phyloP scores from a whole-genome alignment of 2,888 invertebrate species.

The Cistogaster globosa region DNA sequence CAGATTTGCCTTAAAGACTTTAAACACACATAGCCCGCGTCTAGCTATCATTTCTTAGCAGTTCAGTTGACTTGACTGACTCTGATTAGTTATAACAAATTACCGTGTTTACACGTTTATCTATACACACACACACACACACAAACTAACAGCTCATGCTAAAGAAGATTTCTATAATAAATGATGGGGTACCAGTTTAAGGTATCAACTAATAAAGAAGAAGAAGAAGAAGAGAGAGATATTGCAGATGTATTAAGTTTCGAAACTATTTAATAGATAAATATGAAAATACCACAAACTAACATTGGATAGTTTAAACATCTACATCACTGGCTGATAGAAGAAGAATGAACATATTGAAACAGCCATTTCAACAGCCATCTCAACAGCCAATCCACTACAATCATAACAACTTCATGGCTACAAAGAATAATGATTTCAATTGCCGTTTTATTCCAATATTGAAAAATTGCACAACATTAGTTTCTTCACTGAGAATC shows the following conservation, averaged over 20 bases:
- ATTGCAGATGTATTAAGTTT: conserved; percentile 17
- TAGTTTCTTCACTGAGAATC: conserved; percentile 11
- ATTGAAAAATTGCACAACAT: conserved; percentile 55
- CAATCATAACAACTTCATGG: conserved; percentile 28
- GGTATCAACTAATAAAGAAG: conserved; percentile 49
- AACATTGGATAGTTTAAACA: conserved; percentile 24
- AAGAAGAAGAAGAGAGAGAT: no score
- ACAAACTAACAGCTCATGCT: background rate
- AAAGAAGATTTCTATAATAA: conserved; percentile 12
- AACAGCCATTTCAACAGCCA: background rate
- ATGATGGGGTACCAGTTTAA: conserved; percentile 29
- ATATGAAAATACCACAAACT: conserved; percentile 14
- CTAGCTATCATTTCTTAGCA: no score
- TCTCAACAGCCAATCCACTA: background rate
- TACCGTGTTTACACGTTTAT: conserved; percentile 66
- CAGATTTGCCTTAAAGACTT: conserved; percentile 67
- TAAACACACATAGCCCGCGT: conserved; percentile 6
- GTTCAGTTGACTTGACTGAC: conserved; percentile 45
- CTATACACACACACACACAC: conserved; percentile 33
- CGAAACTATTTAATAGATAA: conserved; percentile 35
- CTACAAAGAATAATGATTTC: conserved; percentile 55
- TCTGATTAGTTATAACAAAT: conserved; percentile 74
- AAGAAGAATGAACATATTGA: background rate
- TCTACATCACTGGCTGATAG: conserved; percentile 1
- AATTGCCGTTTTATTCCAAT: conserved; percentile 47